These are phyloP conservation scores for Ictalurus punctatus DNA, from an alignment of 2,113 vertebrate genomes.

Conservation along the genomic window DNA sequence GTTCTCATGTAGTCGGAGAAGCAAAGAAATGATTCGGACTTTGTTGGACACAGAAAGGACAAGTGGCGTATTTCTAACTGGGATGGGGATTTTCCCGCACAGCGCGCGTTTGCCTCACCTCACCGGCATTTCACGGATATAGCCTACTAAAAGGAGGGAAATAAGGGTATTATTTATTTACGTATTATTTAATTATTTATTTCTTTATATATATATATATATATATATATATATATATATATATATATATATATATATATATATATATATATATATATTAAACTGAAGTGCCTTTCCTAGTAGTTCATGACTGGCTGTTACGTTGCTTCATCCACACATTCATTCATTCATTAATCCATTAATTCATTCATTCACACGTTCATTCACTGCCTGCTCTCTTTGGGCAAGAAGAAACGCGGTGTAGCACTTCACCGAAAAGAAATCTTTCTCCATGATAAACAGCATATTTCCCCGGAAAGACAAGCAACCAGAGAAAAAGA, in stretches of 20 bases:
- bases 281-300: constrained; percentile 51
- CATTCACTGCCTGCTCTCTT: constrained; percentile 23
- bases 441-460: constrained; percentile 31
- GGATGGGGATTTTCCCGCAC: constrained; percentile 3
- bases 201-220: background rate
- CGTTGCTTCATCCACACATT: background rate
- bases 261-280: background rate
- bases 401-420: constrained; percentile 21
- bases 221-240: background rate
- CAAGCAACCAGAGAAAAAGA: background rate
- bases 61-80: constrained; percentile 5
- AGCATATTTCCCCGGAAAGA: background rate
- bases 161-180: background rate
- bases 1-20: background rate
- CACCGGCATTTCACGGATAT: background rate
- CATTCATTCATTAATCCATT: background rate
- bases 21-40: background rate
- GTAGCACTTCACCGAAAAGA: constrained; percentile 12
- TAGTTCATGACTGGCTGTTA: constrained; percentile 31
- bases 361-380: background rate
- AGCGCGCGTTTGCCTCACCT: background rate
- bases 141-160: background rate
- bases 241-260: background rate
- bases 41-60: constrained; percentile 18
- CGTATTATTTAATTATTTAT: background rate